Conservation (phyloP, 2,113 vertebrate species). For the Xiphias gladius region DNA sequence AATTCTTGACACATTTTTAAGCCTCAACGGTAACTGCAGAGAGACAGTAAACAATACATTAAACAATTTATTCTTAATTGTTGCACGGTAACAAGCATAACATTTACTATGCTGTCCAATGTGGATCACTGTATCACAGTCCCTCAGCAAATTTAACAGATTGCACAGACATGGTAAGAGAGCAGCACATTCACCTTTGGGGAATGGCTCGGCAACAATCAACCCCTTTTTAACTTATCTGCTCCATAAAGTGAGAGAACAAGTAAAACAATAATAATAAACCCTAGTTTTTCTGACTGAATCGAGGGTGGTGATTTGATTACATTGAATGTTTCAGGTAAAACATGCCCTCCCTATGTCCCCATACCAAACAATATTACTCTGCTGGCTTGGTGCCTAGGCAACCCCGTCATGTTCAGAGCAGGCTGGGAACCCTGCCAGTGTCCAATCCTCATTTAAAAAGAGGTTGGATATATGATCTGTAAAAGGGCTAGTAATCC, state of each 20-base stretch:
- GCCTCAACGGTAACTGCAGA: too few relatives aligned
- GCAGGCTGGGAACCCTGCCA: constrained; percentile 73
- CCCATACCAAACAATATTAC: constrained; percentile 69
- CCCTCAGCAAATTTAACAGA: constrained; percentile 47
- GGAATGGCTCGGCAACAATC: constrained; percentile 45
- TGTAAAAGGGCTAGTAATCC: constrained; percentile 78
- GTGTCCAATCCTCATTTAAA: constrained; percentile 72
- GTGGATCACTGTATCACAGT: constrained; percentile 11
- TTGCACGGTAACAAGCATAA: too few relatives aligned
- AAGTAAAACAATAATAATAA: constrained; percentile 57
- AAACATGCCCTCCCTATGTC: constrained; percentile 63
- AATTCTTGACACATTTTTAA: too few relatives aligned
- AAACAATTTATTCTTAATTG: too few relatives aligned
- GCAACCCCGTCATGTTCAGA: constrained; percentile 60
- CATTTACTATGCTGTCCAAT: not conserved
- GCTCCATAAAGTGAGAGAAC: constrained; percentile 57
- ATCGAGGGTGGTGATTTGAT: constrained; percentile 72
- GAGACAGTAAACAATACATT: too few relatives aligned
- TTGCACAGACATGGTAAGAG: constrained; percentile 39
- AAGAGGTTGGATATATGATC: constrained; percentile 74
- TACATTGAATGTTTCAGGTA: constrained; percentile 73
- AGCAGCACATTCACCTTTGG: constrained; percentile 39
- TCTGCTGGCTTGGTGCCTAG: constrained; percentile 73
- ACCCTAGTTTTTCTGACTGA: constrained; percentile 48
- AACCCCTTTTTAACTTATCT: constrained; percentile 60